Conservation (phyloP, 2,888 invertebrate species). For the Rhingia campestris region DNA sequence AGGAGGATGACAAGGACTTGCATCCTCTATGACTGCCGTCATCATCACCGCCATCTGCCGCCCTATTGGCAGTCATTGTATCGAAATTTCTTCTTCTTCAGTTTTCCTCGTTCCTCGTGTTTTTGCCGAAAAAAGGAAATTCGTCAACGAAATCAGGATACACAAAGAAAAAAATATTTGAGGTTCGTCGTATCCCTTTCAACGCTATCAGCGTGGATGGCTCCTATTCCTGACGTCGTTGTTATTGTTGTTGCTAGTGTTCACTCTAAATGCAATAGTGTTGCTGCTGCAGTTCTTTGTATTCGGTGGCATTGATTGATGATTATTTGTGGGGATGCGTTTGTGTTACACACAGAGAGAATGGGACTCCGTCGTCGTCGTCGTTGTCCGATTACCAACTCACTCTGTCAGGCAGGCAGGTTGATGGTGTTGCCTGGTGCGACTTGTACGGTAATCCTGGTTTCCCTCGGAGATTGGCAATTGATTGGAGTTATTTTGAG, state of each 20-base stretch:
- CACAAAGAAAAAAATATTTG: conserved; percentile 50
- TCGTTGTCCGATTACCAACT: conserved; percentile 22
- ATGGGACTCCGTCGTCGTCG: conserved; percentile 17
- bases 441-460: conserved; percentile 51
- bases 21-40: conserved; percentile 64
- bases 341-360: conserved; percentile 46
- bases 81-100: conserved; percentile 65
- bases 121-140: conserved; percentile 38
- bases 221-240: conserved; percentile 27
- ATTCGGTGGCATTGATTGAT: conserved; percentile 75
- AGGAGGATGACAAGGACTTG: conserved; percentile 29
- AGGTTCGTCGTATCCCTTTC: conserved; percentile 47
- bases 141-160: conserved; percentile 61
- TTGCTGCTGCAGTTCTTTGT: conserved; percentile 74
- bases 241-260: conserved; percentile 53
- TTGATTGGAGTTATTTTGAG: conserved; percentile 58
- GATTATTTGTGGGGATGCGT: conserved; percentile 66
- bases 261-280: conserved; percentile 74
- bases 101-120: conserved; percentile 46
- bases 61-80: conserved; percentile 76
- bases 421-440: conserved; percentile 31
- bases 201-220: conserved; percentile 60
- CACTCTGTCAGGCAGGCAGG: conserved; percentile 38
- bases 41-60: conserved; percentile 71
- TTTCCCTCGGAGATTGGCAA: conserved; percentile 60